These are phyloP conservation scores for Lycia hirtaria DNA, from an alignment of 2,888 invertebrate species.

Conservation along the genomic window DNA sequence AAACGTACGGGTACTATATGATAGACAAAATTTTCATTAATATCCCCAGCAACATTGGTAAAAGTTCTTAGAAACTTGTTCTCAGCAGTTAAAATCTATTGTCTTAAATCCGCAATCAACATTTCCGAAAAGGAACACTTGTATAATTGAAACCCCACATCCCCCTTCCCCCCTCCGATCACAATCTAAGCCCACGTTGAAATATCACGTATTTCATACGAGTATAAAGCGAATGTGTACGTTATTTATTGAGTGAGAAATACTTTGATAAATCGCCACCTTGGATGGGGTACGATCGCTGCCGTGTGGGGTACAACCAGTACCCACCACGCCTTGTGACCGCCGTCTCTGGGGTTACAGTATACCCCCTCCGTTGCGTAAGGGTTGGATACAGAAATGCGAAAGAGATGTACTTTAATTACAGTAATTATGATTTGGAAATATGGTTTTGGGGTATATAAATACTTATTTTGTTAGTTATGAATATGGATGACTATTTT, in stretches of 20 bases:
- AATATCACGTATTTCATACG: slow-evolving; percentile 60
- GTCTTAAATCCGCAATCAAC: background rate
- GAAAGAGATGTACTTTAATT: slow-evolving; percentile 33
- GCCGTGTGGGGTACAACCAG: slow-evolving; percentile 43
- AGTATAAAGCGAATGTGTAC: slow-evolving; percentile 60
- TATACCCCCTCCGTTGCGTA: slow-evolving; percentile 42
- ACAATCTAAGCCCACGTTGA: slow-evolving; percentile 52
- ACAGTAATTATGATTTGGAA: slow-evolving; percentile 30
- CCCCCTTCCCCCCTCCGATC: slow-evolving; percentile 38
- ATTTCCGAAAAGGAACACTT: slow-evolving; percentile 1
- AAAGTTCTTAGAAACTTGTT: too few relatives aligned
- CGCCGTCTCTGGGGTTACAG: slow-evolving; percentile 36
- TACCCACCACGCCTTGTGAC: slow-evolving; percentile 45
- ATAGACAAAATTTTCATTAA: too few relatives aligned
- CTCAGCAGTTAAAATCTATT: too few relatives aligned
- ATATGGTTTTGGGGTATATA: background rate
- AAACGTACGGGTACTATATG: too few relatives aligned
- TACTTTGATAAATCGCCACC: slow-evolving; percentile 74
- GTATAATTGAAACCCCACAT: slow-evolving; percentile 13
- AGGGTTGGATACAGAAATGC: slow-evolving; percentile 49
- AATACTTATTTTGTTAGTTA: background rate
- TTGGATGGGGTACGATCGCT: slow-evolving; percentile 31
- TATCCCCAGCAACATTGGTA: too few relatives aligned
- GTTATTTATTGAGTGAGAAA: slow-evolving; percentile 82
- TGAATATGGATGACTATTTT: background rate